These are phyloP conservation scores for Boulengeromyrus knoepffleri DNA, from an alignment of 2,113 vertebrate species.

Conservation along the genomic window DNA sequence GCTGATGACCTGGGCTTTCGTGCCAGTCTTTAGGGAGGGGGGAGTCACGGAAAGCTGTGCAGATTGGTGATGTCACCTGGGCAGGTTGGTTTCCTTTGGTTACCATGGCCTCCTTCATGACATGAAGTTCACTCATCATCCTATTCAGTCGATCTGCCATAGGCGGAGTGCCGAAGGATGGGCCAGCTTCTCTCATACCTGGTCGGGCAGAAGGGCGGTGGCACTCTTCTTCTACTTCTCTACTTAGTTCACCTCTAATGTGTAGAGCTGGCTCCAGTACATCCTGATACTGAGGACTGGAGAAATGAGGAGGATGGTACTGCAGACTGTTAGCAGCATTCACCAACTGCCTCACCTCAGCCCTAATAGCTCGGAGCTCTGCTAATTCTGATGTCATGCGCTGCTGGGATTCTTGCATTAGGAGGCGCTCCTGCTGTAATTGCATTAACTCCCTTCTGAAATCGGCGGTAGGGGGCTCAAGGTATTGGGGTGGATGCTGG, in stretches of 20 bases:
- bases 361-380: not conserved
- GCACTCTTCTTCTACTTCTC: not conserved
- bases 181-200: not conserved
- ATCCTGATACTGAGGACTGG: not conserved
- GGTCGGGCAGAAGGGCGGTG: not conserved
- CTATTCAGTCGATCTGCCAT: not conserved
- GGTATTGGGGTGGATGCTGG: not conserved
- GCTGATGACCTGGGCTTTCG: not conserved
- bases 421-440: not conserved
- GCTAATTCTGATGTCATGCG: not conserved
- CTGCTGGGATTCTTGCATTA: not conserved
- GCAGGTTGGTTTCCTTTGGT: not conserved
- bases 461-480: not conserved
- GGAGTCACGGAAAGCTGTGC: not conserved
- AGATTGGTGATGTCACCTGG: not conserved
- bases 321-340: not conserved
- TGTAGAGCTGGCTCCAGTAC: not conserved
- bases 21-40: not conserved
- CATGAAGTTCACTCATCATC: not conserved
- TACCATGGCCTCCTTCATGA: not conserved
- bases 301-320: not conserved
- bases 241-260: not conserved
- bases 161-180: not conserved
- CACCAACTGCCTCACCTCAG: not conserved
- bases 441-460: not conserved